Base-by-base conservation (phyloP, 2,888 invertebrate genomes). In the Cyclophora punctaria region DNA sequence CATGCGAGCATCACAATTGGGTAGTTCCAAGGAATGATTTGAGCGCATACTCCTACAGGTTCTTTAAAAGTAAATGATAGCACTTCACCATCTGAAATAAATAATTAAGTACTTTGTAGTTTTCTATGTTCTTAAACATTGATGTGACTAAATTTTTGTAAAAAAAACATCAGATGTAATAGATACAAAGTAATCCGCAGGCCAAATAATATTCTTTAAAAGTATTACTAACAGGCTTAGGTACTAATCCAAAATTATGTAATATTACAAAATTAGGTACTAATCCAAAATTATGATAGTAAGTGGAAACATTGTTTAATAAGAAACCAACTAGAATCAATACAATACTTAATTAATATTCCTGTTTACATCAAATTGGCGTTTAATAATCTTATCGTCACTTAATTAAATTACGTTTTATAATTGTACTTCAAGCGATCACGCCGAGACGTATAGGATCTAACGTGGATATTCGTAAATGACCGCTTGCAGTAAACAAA, bases 1-100 rank as follows among this genome's bases (percentile, higher is more conserved):
- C 98, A 98, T 0, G 95, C 91, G 83, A 96, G 91, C 98, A 99
- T 98, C 51, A 98, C 83, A 49, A 96, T 82, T 0, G 96, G 97
- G 68, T 97, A 97, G 79, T 98, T 97, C 97, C 97, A 98, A 4
- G 98, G 97, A 64, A 96, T 96, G 53, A 98, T 97, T 80, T 96
- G 96, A 1, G 93, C 97, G 70, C 96, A 97, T 1, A 98, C 96
- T 6, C 89, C 89, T 2, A 97, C 95, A 0, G 98, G 97, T 69
- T 98, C 97, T 63, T 95, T 96, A 3, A 95, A 88, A 0, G 96
- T 96, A 75, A 96, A 96, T 0, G 92, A 91, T 64, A 97, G 90
- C 61, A 91, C 94, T 51, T 93, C 90, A 2, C 98, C 98, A 78
- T 96, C 96, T 89, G 68, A 40, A 71, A 71, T 60, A 33, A 53